These are phyloP conservation scores for Anhinga anhinga DNA, from an alignment of 2,113 vertebrate genomes.

Conservation along the genomic window DNA sequence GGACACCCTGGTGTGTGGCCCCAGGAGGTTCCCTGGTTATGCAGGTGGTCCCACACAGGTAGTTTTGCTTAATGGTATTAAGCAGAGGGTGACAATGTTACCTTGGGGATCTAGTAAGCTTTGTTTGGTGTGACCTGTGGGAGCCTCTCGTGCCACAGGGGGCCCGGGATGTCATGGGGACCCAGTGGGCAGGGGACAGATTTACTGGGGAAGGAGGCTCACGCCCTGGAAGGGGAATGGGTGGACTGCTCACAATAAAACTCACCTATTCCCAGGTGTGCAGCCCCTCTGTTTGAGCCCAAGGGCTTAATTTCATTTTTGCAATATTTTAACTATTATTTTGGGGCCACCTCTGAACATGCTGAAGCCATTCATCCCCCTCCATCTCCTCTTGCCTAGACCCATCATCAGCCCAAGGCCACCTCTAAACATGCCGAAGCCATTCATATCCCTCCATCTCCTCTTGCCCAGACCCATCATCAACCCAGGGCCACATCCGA, in stretches of 20 bases:
- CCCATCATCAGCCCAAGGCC: background rate
- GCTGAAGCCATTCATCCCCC: background rate
- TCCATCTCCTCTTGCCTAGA: background rate
- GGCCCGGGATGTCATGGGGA: background rate
- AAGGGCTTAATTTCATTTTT: background rate
- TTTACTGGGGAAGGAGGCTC: background rate
- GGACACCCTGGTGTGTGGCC: background rate
- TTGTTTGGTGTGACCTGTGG: background rate
- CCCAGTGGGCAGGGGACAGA: background rate
- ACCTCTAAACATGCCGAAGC: background rate
- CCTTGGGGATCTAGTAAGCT: background rate
- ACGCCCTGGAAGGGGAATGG: background rate
- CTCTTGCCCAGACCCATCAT: background rate
- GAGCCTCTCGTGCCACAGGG: background rate
- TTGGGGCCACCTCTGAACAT: background rate
- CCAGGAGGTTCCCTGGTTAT: background rate
- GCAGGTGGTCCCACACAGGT: background rate
- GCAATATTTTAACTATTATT: background rate
- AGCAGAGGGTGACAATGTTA: constrained; percentile 34
- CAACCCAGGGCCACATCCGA: background rate
- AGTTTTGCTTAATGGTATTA: constrained; percentile 45
- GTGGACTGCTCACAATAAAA: background rate
- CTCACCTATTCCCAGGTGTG: background rate
- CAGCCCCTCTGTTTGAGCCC: background rate
- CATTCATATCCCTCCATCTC: background rate